Evolutionary conservation across 2,797 vertebrate genomes (phyloP).

Genomic region (Octomys mimax): DNA sequence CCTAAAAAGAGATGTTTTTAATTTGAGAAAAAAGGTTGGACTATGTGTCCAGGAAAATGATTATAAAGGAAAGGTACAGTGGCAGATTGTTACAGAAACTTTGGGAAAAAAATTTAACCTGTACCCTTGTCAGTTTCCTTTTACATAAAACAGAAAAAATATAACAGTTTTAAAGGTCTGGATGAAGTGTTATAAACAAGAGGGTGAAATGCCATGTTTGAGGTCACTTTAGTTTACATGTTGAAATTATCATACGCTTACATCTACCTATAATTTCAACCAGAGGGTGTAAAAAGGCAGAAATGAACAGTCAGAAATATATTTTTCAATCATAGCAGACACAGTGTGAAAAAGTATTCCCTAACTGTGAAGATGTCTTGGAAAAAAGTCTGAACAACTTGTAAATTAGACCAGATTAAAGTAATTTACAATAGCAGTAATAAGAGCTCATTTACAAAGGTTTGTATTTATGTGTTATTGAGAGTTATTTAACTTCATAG

Average conservation of each 20-base stretch:
- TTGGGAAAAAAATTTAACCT: background rate
- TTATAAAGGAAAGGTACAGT: background rate
- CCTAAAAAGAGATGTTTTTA: background rate
- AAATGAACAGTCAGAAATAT: background rate
- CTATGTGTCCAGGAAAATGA: background rate
- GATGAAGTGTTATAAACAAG: background rate
- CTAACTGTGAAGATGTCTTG: background rate
- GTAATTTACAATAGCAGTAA: background rate
- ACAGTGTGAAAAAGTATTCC: background rate
- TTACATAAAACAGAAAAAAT: background rate
- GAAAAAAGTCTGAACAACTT: background rate
- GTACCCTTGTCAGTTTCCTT: background rate
- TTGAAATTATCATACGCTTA: background rate
- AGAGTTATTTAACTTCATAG: background rate
- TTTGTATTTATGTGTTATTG: background rate
- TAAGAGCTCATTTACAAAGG: background rate
- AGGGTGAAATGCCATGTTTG: background rate
- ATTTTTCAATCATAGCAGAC: background rate
- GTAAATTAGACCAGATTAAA: background rate
- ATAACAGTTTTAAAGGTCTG: background rate
- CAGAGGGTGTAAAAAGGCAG: background rate
- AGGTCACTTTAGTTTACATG: background rate
- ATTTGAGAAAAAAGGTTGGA: background rate
- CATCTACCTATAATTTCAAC: background rate
- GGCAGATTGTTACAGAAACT: background rate